These are phyloP conservation scores for Etheostoma nigrum DNA, from an alignment of 2,797 vertebrate species.

Conservation along the genomic window DNA sequence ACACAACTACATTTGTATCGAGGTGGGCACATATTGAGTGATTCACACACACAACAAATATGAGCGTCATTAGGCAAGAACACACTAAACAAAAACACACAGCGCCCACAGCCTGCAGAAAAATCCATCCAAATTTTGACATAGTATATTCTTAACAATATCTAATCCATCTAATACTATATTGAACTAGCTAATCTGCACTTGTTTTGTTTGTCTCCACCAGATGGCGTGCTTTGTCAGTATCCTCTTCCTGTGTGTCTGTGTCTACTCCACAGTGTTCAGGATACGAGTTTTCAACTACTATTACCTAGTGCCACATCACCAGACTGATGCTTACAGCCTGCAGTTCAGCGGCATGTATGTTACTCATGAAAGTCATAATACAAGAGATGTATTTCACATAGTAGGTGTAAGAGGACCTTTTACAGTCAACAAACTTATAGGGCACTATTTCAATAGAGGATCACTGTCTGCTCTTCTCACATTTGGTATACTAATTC, in stretches of 20 bases:
- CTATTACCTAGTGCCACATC: constrained; percentile 94
- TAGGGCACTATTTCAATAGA: not conserved
- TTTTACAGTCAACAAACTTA: not conserved
- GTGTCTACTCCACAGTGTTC: constrained; percentile 97
- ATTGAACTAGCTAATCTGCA: not conserved
- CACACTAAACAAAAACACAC: not conserved
- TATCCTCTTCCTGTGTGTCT: constrained; percentile 95
- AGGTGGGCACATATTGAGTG: constrained; percentile 78
- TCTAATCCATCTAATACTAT: not conserved
- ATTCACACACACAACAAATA: not conserved
- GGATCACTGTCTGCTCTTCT: not conserved
- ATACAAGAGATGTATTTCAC: not conserved
- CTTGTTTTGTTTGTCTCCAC: constrained; percentile 55
- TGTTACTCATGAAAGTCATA: constrained; percentile 59
- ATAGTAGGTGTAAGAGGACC: not conserved
- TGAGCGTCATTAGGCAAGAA: not conserved
- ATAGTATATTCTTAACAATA: not conserved
- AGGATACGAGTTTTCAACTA: constrained; percentile 95
- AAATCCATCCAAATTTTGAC: not conserved
- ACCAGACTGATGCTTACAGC: constrained; percentile 97
- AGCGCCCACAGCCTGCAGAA: not conserved
- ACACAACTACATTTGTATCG: constrained; percentile 94
- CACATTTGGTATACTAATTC: not conserved
- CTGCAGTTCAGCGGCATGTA: constrained; percentile 98
- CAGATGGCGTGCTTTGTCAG: constrained; percentile 94